phyloP scores from a whole-genome alignment of 2,888 invertebrate species.

The Aromia moschata region DNA sequence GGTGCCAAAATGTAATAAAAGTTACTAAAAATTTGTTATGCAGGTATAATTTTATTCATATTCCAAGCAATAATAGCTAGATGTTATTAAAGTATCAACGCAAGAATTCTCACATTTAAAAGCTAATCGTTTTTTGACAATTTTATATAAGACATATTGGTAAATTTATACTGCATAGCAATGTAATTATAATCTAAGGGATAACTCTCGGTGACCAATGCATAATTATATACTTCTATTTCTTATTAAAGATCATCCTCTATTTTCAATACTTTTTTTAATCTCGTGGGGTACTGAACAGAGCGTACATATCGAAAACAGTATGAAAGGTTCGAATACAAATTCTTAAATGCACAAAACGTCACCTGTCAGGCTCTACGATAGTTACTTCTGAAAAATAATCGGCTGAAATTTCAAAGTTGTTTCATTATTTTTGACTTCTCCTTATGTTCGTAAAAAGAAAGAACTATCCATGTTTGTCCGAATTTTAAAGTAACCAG shows the following conservation, averaged over 20 bases:
- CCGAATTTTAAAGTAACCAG: too few species aligned
- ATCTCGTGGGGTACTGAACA: constrained; percentile 39
- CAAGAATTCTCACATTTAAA: constrained; percentile 13
- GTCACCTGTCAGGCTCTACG: too few species aligned
- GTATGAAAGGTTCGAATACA: too few species aligned
- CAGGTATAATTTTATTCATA: constrained; percentile 48
- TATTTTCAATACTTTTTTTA: constrained; percentile 22
- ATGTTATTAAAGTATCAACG: constrained; percentile 19
- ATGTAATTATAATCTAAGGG: constrained; percentile 40
- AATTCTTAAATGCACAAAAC: too few species aligned
- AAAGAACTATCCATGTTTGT: too few species aligned
- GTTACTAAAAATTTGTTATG: constrained; percentile 58
- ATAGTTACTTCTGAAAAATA: too few species aligned
- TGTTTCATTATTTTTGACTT: too few species aligned
- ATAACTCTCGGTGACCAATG: constrained; percentile 51
- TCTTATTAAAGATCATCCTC: constrained; percentile 47
- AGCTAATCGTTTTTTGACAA: constrained; percentile 33
- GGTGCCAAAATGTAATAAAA: constrained; percentile 63
- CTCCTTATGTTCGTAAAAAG: too few species aligned
- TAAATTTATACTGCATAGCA: constrained; percentile 50
- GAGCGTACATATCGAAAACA: too few species aligned
- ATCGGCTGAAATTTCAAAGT: too few species aligned
- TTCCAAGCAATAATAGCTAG: constrained; percentile 47
- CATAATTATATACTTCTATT: constrained; percentile 46
- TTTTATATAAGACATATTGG: constrained; percentile 35